Conservation (phyloP, 2,797 vertebrate species). For the Pseudochirops cupreus region DNA sequence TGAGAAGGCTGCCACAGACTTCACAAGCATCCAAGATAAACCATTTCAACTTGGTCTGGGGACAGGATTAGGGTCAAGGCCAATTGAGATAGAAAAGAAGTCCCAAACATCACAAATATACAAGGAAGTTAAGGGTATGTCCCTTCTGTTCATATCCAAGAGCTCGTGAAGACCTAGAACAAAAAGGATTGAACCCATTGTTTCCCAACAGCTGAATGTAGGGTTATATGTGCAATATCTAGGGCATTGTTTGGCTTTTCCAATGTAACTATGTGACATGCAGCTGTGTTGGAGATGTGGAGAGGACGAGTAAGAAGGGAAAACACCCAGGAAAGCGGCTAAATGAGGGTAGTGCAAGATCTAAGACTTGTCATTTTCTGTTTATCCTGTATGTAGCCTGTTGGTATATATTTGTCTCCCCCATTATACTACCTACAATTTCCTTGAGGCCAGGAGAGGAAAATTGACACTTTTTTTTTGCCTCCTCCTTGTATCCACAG, state of each 20-base stretch:
- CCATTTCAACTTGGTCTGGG: neutral
- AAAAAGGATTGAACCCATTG: neutral
- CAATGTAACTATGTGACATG: neutral
- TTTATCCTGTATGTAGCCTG: neutral
- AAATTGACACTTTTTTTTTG: no score
- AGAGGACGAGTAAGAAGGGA: neutral
- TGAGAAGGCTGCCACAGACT: neutral
- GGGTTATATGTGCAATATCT: neutral
- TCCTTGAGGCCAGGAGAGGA: neutral
- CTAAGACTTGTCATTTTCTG: neutral
- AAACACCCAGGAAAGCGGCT: neutral
- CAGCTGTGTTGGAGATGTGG: neutral
- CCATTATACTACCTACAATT: no score
- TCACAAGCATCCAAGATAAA: neutral
- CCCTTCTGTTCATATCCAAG: neutral
- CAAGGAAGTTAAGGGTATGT: neutral
- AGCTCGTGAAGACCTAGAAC: neutral
- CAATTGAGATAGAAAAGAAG: neutral
- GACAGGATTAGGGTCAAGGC: neutral
- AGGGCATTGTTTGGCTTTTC: neutral
- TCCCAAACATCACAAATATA: neutral
- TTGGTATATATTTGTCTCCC: neutral
- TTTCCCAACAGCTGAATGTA: neutral
- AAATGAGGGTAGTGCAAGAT: neutral
- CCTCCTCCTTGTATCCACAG: no score